phyloP scores from a whole-genome alignment of 1,140 invertebrate genomes.

The Anastatus disparis region DNA sequence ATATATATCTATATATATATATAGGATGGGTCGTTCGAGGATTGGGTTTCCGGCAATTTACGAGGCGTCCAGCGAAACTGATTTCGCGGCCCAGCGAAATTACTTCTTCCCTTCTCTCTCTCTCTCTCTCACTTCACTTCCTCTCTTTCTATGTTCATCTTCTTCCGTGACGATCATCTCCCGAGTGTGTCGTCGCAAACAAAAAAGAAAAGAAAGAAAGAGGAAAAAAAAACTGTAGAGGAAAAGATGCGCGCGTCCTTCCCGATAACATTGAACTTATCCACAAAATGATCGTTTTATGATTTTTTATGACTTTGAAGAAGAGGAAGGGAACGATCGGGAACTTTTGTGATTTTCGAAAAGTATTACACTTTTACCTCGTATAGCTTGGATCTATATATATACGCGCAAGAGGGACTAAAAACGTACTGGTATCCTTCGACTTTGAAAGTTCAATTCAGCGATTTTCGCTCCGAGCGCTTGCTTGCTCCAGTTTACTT shows the following conservation, averaged over 20 bases:
- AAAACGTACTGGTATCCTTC: no score
- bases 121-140: neutral
- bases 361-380: constrained; percentile 26
- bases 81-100: constrained; percentile 41
- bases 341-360: constrained; percentile 28
- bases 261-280: constrained; percentile 25
- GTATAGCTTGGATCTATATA: no score
- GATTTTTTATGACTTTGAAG: constrained; percentile 32
- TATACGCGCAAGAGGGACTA: no score
- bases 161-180: neutral
- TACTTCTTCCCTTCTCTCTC: constrained; percentile 30
- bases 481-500: no score
- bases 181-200: no score
- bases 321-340: neutral
- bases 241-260: neutral
- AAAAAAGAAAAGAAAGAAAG: no score
- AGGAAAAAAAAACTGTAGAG: no score
- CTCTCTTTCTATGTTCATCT: neutral
- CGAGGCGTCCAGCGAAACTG: constrained; percentile 43
- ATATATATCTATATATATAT: no score
- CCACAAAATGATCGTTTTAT: constrained; percentile 37
- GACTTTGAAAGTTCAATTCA: no score
- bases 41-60: constrained; percentile 44
- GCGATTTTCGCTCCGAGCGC: no score
- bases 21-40: no score